Evolutionary conservation across 1,140 invertebrate genomes (phyloP), one percentile per base, ranked within the genome.

Genomic region (Oncopodura yosiiana): DNA sequence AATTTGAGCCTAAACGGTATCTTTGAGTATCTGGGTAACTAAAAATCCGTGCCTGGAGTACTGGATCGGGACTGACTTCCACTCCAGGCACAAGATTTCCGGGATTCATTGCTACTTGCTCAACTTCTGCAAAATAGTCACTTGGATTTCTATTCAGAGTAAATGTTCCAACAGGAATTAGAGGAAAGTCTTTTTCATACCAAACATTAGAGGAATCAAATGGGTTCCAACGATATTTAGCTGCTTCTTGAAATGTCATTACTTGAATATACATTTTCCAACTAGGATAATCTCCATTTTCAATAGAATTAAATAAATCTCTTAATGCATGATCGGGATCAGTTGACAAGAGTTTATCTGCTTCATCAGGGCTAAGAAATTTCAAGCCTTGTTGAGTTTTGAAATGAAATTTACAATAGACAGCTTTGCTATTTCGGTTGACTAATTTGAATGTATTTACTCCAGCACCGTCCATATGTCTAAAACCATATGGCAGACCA

Each of bases 371-470:
- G 36, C 66, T 60, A 30, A 81, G 61, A 65, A 54, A 51, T 61
- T 77, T 77, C 37, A 79, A 77, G 12, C 82, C 83, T 69, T 83
- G 81, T 64, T 81, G 72, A 46, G 79, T 78, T 67, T 24, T 75
- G 55, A 66, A 78, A 61, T 84, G 82, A 65, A 78, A 78, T 66
- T 79, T 78, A 60, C 78, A 74, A 63, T 80, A 85, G 44, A 77
- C 64, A 16, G 75, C 69, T 45, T 73, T 63, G 3, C 77, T 77
- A 3, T 77, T 62, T 11, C 70, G 68, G 69, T 85, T 84, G 29
- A 82, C 77, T 27, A 84, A 71, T 63, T 81, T 79, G 66, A 77
- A 85, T 2, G 82, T 83, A 66, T 85, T 80, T 14, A 78, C 78
- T n/a, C 80, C 80, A 79, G 79, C 9, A 77, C 49, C 77, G 59